Evolutionary conservation across 1,140 invertebrate species (phyloP), one percentile per base, ranked within the genome.

Genomic region (Campoletis sonorensis): DNA sequence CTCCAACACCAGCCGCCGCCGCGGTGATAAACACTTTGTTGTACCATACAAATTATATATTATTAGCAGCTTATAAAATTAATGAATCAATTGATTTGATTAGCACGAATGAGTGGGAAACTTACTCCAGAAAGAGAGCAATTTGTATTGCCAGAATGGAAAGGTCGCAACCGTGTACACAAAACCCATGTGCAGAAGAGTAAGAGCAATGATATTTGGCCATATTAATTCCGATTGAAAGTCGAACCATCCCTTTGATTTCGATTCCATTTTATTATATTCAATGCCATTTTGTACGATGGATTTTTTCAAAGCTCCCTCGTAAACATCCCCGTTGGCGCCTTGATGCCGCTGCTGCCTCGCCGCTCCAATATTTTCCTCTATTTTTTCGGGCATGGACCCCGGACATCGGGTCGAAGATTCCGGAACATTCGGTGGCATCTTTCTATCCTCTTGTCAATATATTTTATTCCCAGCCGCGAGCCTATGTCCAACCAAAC

Each of bases 121-220:
- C 76, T 79, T 73, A 82, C 81, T 49, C 81, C 81, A 82, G 18
- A 64, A 16, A 8, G 68, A 26, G 4, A 79, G 75, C 0, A 64
- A n/a, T 33, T 21, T 37, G 64, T 79, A 49, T 16, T 45, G 40
- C 21, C 7, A 33, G 15, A 33, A 73, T 54, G 23, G 76, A 58
- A 82, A 79, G 89, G 26, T 75, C 79, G 16, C 85, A 0, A 91
- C 37, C 45, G 84, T 83, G 26, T 87, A 68, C 0, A 89, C 0
- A 4, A 84, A 82, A 15, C 84, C 78, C 1, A 92, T 61, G 68
- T 92, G 91, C 26, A 89, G 81, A 23, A 90, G 51, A 26, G 82
- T 86, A 26, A 92, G 91, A 81, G 87, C 86, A 49, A 92, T 90
- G 64, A 92, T 87, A 87, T 92, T 92, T 49, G 86, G 84, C 91